Percentiles rank a stretch among this genome's conserved stretches.
phyloP scores from a whole-genome alignment of 2,888 invertebrate genomes.

The Oegoconia quadripuncta region DNA sequence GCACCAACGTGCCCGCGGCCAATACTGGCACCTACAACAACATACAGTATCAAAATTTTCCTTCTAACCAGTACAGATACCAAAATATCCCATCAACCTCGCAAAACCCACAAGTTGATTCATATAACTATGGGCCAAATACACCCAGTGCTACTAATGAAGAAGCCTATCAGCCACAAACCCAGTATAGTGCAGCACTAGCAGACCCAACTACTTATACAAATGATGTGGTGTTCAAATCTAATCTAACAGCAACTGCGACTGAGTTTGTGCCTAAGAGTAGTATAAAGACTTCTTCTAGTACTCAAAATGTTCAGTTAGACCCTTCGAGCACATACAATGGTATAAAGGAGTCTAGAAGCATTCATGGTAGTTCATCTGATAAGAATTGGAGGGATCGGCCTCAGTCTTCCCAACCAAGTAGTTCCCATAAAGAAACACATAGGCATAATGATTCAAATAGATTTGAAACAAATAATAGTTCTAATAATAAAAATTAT shows the following conservation, averaged over 20 bases:
- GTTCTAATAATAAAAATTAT: slow-evolving; percentile 11
- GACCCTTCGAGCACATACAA: slow-evolving; percentile 34
- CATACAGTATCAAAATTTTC: slow-evolving; percentile 53
- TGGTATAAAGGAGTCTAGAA: slow-evolving; percentile 26
- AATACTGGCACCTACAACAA: slow-evolving; percentile 43
- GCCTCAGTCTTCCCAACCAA: slow-evolving; percentile 39
- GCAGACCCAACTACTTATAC: slow-evolving; percentile 38
- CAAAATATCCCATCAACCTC: slow-evolving; percentile 50
- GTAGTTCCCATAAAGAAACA: slow-evolving; percentile 10
- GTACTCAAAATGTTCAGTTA: slow-evolving; percentile 36
- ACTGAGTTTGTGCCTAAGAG: slow-evolving; percentile 78
- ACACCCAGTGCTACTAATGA: slow-evolving; percentile 36
- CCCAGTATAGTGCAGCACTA: slow-evolving; percentile 32
- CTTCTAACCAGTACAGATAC: slow-evolving; percentile 50
- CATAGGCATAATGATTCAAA: slow-evolving; percentile 4
- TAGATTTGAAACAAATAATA: slow-evolving; percentile 8
- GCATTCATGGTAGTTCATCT: slow-evolving; percentile 40
- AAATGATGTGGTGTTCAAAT: slow-evolving; percentile 59
- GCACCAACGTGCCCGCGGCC: slow-evolving; percentile 33
- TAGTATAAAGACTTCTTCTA: slow-evolving; percentile 33
- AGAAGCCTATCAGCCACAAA: slow-evolving; percentile 41
- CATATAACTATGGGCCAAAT: slow-evolving; percentile 41
- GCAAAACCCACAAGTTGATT: slow-evolving; percentile 43
- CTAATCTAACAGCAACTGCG: slow-evolving; percentile 77
- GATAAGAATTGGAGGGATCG: slow-evolving; percentile 63